Percentiles rank a stretch among this genome's conserved stretches.
These are phyloP conservation scores for Semaprochilodus insignis DNA, from an alignment of 2,797 vertebrate genomes.

Conservation along the genomic window DNA sequence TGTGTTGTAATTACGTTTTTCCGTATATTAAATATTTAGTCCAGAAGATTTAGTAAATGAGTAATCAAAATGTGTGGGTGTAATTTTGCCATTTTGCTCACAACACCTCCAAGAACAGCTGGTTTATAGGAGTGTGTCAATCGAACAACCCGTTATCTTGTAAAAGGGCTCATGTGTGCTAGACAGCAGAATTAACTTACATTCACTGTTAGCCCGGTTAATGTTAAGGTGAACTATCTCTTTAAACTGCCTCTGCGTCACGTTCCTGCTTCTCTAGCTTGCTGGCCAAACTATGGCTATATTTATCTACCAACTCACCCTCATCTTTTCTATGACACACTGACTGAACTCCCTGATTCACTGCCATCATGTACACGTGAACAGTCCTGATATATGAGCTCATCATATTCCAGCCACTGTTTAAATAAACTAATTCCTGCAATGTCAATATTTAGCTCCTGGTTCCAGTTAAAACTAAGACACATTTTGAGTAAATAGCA, in stretches of 20 bases:
- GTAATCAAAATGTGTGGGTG: not conserved
- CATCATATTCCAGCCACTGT: not conserved
- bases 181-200: not conserved
- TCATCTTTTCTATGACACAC: constrained; percentile 45
- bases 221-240: constrained; percentile 3
- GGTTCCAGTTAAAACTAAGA: not conserved
- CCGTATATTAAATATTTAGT: not conserved
- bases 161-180: not conserved
- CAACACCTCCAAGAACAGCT: not conserved
- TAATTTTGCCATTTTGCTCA: not conserved
- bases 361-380: constrained; percentile 22
- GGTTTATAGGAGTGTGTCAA: not conserved
- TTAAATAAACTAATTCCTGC: not conserved
- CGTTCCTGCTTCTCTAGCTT: not conserved
- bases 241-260: constrained; percentile 32
- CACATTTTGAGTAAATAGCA: not conserved
- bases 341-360: constrained; percentile 43
- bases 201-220: not conserved
- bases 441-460: not conserved
- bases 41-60: not conserved
- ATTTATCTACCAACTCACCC: constrained; percentile 44
- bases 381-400: constrained; percentile 9
- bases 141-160: not conserved
- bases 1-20: not conserved
- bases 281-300: constrained; percentile 25